phyloP scores from a whole-genome alignment of 1,140 invertebrate genomes.

The Leguminivora glycinivorella region DNA sequence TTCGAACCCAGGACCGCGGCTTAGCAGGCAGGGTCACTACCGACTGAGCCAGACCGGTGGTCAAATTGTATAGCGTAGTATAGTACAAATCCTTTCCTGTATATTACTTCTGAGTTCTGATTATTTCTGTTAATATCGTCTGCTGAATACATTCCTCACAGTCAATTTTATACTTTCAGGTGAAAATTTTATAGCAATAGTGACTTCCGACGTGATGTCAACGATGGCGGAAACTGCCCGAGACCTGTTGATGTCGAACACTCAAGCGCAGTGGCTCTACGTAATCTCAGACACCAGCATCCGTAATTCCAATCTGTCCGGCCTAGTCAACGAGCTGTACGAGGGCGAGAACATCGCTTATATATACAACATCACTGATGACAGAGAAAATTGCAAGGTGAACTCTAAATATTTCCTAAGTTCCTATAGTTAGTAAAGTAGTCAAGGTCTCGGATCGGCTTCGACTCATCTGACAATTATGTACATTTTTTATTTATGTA shows the following conservation, averaged over 20 bases:
- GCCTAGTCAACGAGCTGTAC: slow-evolving; percentile 80
- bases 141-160: neutral
- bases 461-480: too few relatives aligned
- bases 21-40: too few relatives aligned
- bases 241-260: slow-evolving; percentile 82
- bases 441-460: too few relatives aligned
- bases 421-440: too few relatives aligned
- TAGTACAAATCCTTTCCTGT: too few relatives aligned
- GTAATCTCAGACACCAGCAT: slow-evolving; percentile 82
- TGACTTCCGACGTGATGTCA: slow-evolving; percentile 73
- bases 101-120: too few relatives aligned
- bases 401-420: neutral
- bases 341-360: slow-evolving; percentile 93
- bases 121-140: too few relatives aligned
- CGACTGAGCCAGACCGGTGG: too few relatives aligned
- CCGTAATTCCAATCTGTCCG: slow-evolving; percentile 73
- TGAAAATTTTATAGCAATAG: slow-evolving; percentile 77
- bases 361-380: slow-evolving; percentile 84
- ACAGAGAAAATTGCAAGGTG: slow-evolving; percentile 78
- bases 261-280: slow-evolving; percentile 89
- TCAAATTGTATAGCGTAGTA: too few relatives aligned
- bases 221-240: slow-evolving; percentile 85
- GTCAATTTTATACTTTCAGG: slow-evolving; percentile 49
- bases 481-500: too few relatives aligned
- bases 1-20: too few relatives aligned